phyloP scores from a whole-genome alignment of 2,113 vertebrate species.

The Cyprinus carpio region DNA sequence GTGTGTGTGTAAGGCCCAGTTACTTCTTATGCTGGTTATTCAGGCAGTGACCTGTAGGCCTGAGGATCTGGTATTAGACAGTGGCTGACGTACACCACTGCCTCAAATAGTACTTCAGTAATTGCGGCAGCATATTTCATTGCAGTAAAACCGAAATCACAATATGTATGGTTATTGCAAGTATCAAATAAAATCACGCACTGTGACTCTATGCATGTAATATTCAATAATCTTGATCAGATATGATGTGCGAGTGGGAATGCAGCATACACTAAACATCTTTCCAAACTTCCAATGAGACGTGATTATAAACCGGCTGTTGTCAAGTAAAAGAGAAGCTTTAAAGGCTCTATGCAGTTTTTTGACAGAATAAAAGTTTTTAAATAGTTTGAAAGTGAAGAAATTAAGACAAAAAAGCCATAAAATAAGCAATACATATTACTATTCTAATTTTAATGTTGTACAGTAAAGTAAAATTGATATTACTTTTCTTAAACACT shows the following conservation, averaged over 20 bases:
- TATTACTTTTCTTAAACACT: not conserved
- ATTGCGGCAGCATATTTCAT: not conserved
- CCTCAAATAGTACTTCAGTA: not conserved
- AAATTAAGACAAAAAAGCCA: not conserved
- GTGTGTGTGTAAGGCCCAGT: not conserved
- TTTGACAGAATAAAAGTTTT: not conserved
- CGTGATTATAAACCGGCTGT: not conserved
- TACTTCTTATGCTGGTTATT: conserved; percentile 8
- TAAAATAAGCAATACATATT: not conserved
- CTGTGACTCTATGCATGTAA: not conserved
- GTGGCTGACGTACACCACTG: not conserved
- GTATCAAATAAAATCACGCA: not conserved
- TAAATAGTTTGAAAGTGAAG: not conserved
- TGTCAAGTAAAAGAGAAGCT: not conserved
- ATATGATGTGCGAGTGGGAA: not conserved
- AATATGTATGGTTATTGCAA: not conserved
- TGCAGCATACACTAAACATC: not conserved
- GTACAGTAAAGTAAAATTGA: not conserved
- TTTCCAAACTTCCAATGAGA: not conserved
- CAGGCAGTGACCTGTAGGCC: conserved; percentile 4
- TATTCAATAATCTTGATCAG: not conserved
- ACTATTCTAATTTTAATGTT: not conserved
- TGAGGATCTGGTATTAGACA: not conserved
- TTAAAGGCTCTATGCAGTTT: not conserved
- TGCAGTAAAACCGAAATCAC: not conserved